Percentiles rank a stretch among this genome's conserved stretches.
Evolutionary conservation across 2,888 invertebrate genomes (phyloP).

Genomic region (Melipona beecheii): DNA sequence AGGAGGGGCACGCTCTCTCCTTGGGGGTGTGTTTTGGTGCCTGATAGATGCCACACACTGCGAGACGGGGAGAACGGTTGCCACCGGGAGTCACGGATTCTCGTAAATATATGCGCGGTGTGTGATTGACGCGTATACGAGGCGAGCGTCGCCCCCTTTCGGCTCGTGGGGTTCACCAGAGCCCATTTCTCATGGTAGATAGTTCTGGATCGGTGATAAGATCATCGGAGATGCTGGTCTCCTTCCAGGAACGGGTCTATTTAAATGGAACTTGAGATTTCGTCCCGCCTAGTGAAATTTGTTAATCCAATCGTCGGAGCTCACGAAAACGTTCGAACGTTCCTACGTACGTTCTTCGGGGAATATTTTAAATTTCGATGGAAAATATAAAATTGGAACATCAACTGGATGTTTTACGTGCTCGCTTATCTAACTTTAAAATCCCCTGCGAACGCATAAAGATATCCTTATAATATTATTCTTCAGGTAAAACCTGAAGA

Average conservation of each 20-base stretch:
- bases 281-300: too few relatives aligned
- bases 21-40: slow-evolving; percentile 80
- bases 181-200: slow-evolving; percentile 59
- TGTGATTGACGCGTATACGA: slow-evolving; percentile 84
- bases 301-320: too few relatives aligned
- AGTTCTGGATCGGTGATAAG: slow-evolving; percentile 25
- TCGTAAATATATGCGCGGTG: slow-evolving; percentile 83
- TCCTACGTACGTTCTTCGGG: too few relatives aligned
- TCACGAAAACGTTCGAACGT: too few relatives aligned
- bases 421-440: too few relatives aligned
- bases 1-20: slow-evolving; percentile 68
- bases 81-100: slow-evolving; percentile 71
- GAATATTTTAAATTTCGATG: too few relatives aligned
- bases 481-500: too few relatives aligned
- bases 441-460: too few relatives aligned
- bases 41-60: slow-evolving; percentile 67
- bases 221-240: neutral
- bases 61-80: slow-evolving; percentile 55
- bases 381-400: too few relatives aligned
- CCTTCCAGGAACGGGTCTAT: neutral
- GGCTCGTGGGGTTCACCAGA: slow-evolving; percentile 42
- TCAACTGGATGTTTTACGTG: too few relatives aligned
- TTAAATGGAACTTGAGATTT: neutral
- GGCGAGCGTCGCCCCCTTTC: slow-evolving; percentile 66
- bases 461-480: too few relatives aligned